phyloP scores from a whole-genome alignment of 1,140 invertebrate genomes.

The Temnothorax nylanderi region DNA sequence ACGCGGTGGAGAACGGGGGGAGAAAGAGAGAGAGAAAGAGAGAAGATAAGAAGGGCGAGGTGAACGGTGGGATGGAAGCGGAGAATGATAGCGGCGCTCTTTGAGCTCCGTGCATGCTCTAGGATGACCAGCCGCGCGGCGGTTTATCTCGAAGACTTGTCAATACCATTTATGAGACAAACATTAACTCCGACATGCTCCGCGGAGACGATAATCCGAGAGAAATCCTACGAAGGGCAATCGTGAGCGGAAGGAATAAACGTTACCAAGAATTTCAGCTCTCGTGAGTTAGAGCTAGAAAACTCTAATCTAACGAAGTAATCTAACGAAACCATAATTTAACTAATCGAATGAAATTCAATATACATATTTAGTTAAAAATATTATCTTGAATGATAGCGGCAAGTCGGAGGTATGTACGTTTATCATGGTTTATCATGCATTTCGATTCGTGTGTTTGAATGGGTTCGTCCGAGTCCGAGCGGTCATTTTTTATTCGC shows the following conservation, averaged over 20 bases:
- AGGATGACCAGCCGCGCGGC: not conserved
- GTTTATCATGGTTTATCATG: too few species aligned
- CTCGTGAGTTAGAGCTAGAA: not conserved
- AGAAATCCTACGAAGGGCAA: not conserved
- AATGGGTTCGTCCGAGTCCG: not conserved
- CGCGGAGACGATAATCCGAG: not conserved
- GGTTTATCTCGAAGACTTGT: slow-evolving; percentile 17
- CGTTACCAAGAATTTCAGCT: not conserved
- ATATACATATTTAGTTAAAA: not conserved
- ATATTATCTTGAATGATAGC: not conserved
- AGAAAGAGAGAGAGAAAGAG: not conserved
- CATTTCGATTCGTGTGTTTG: not conserved
- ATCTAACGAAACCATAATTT: not conserved
- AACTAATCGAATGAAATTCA: not conserved
- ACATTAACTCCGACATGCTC: not conserved
- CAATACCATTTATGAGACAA: slow-evolving; percentile 30
- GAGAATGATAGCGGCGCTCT: slow-evolving; percentile 26
- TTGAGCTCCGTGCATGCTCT: not conserved
- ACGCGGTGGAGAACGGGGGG: not conserved
- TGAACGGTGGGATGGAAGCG: not conserved
- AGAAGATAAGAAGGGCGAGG: not conserved
- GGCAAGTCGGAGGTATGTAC: not conserved
- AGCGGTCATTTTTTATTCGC: not conserved
- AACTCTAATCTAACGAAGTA: not conserved
- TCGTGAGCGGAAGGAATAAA: not conserved